Base-by-base conservation (phyloP, 2,113 vertebrate genomes). In the Grammatotria lemairii region DNA sequence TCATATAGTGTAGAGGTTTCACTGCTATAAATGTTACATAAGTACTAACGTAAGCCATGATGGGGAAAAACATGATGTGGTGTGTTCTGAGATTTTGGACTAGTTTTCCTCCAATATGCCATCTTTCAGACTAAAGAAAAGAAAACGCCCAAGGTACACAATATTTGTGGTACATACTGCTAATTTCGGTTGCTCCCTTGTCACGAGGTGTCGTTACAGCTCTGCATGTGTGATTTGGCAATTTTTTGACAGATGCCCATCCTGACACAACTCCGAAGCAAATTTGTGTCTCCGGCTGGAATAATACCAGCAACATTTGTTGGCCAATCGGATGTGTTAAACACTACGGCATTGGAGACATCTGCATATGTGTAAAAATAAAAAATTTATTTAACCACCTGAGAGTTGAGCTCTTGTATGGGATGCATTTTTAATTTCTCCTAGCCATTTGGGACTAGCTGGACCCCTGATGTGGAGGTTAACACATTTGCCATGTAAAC, bases 31-130 rank as follows among this genome's bases (percentile, higher is more conserved):
- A 31, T 0, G 5, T 26, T 73, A 49, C 9, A 28, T 47, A 45
- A 31, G 42, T 17, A 19, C 21, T 8, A 47, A 75, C 0, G 2
- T 45, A 0, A 78, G 9, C 1, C 9, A 12, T 5, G 16, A 19
- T 1, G 45, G 23, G 42, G 23, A 31, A 28, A 47, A 75, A 49
- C 23, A 0, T 5, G 70, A 47, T 49, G 8, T 7, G 40, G 40
- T 47, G 40, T 45, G 40, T 45, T 45, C 40, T 2, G 65, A 70
- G 38, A 73, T 45, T 73, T 31, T 75, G 0, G 40, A 49, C 40
- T 49, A 28, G 23, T 31, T 75, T 19, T 0, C 23, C 16, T 49
- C 42, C 7, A 78, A 8, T 7, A 31, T 4, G 4, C 70, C 68
- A 0, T 0, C 9, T 49, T 19, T 49, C 70, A 78, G 70, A 11